Evolutionary conservation across 2,888 invertebrate species (phyloP).

Genomic region (Tinea trinotella): DNA sequence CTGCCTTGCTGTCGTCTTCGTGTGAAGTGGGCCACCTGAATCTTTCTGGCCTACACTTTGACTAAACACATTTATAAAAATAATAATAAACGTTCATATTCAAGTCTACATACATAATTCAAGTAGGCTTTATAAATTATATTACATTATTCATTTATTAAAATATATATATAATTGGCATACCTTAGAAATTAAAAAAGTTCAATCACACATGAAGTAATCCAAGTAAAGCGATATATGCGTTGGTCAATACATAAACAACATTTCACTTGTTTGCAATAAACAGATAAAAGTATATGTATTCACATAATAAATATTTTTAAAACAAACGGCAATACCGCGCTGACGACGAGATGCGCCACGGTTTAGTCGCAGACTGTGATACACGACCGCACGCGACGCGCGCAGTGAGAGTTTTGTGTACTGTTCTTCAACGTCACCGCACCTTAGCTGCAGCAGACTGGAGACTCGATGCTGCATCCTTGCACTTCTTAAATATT

Average conservation of each 20-base stretch:
- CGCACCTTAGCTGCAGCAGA: constrained; percentile 25
- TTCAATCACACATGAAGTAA: constrained; percentile 57
- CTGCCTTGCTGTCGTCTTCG: constrained; percentile 45
- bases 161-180: neutral
- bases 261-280: constrained; percentile 63
- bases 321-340: constrained; percentile 46
- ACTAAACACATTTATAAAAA: neutral
- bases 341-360: neutral
- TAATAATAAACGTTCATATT: no score
- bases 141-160: constrained; percentile 1
- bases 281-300: constrained; percentile 46
- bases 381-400: constrained; percentile 56
- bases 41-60: constrained; percentile 52
- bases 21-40: constrained; percentile 53
- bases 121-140: neutral
- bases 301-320: constrained; percentile 65
- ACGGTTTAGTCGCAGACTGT: neutral
- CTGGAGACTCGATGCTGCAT: constrained; percentile 27
- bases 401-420: constrained; percentile 69
- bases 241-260: constrained; percentile 45
- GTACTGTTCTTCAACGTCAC: constrained; percentile 19
- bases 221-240: constrained; percentile 39
- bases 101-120: no score
- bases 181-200: constrained; percentile 25
- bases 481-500: constrained; percentile 7